These are phyloP conservation scores for Chlorops oryzae DNA, from an alignment of 1,140 invertebrate genomes.

Conservation along the genomic window DNA sequence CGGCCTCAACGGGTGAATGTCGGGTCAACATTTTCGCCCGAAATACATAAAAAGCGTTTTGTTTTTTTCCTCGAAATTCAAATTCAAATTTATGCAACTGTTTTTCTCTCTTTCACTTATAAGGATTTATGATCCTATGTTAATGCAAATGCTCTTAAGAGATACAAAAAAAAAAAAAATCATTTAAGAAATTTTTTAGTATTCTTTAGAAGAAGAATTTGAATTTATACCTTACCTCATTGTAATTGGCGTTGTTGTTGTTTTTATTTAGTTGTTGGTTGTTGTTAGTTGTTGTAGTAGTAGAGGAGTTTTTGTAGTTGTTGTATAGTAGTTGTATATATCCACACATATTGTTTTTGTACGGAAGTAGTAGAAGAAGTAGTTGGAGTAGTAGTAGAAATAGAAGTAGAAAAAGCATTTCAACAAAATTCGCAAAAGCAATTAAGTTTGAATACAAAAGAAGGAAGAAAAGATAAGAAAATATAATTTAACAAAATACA, in stretches of 20 bases:
- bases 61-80: too few relatives aligned
- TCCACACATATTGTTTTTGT: constrained; percentile 15
- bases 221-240: constrained; percentile 45
- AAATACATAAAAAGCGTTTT: too few relatives aligned
- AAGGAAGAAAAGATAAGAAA: constrained; percentile 12
- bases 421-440: constrained; percentile 27
- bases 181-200: too few relatives aligned
- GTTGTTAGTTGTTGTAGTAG: constrained; percentile 40
- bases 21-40: too few relatives aligned
- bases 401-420: constrained; percentile 38
- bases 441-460: constrained; percentile 12
- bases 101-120: too few relatives aligned
- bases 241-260: constrained; percentile 45
- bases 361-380: constrained; percentile 22
- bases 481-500: constrained; percentile 1
- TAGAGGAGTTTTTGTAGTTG: constrained; percentile 28
- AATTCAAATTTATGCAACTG: too few relatives aligned
- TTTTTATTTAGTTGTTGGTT: constrained; percentile 37
- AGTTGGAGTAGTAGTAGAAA: constrained; percentile 35
- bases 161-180: too few relatives aligned
- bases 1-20: too few relatives aligned
- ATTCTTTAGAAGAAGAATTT: too few relatives aligned
- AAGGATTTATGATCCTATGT: too few relatives aligned
- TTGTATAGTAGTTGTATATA: constrained; percentile 31
- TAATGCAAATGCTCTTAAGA: too few relatives aligned